Evolutionary conservation across 2,797 vertebrate genomes (phyloP).

Genomic region (Gallinago solitaria): DNA sequence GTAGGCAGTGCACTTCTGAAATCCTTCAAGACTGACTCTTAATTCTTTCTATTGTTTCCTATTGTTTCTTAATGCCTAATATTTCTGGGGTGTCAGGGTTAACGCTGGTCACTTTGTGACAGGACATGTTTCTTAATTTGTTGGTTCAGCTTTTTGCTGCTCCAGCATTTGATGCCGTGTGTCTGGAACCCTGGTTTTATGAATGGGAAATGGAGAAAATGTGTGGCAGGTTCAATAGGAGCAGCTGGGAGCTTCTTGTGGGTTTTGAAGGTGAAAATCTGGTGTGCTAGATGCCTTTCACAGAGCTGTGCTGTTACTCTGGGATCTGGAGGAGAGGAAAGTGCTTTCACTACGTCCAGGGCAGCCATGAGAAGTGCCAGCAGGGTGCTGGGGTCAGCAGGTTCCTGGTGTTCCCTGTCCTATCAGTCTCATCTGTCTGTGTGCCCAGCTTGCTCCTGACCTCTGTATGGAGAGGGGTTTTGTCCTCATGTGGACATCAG

Average conservation of each 20-base stretch:
- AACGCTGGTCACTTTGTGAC: background rate
- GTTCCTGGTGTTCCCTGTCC: background rate
- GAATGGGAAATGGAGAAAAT: background rate
- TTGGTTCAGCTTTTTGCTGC: background rate
- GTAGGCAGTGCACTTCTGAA: background rate
- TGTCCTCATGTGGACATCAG: background rate
- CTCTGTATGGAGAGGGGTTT: background rate
- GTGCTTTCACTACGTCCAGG: rapidly evolving
- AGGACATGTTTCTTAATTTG: background rate
- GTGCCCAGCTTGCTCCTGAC: background rate
- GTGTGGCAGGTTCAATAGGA: background rate
- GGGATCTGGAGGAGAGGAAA: background rate
- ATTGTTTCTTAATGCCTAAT: background rate
- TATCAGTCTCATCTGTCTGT: background rate
- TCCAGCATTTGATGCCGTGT: rapidly evolving
- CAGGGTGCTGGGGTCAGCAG: background rate
- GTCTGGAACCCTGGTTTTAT: background rate
- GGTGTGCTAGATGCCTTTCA: background rate
- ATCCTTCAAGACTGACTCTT: background rate
- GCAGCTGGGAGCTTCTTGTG: background rate
- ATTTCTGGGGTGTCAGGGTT: background rate
- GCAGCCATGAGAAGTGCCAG: background rate
- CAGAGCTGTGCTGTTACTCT: background rate
- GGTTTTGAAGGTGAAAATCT: background rate
- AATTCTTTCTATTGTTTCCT: background rate